phyloP scores from a whole-genome alignment of 2,113 vertebrate genomes.

The Channa argus region DNA sequence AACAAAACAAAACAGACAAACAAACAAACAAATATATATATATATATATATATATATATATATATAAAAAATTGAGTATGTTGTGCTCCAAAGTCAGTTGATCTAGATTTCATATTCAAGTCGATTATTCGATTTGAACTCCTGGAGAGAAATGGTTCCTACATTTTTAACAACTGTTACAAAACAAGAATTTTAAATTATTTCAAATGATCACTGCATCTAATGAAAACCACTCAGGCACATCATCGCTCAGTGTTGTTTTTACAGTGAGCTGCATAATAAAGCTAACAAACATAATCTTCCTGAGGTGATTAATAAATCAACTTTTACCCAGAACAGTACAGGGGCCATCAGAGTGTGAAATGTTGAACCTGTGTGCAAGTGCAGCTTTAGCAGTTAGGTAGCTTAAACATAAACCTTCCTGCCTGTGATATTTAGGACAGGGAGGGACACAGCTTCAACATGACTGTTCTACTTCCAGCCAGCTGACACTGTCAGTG shows the following conservation, averaged over 20 bases:
- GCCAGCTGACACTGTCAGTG: constrained; percentile 57
- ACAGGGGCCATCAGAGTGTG: constrained; percentile 14
- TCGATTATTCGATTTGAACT: not conserved
- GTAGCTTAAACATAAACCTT: constrained; percentile 64
- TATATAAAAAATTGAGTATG: too few species aligned
- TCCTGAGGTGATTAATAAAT: constrained; percentile 19
- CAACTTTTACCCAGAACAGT: constrained; percentile 20
- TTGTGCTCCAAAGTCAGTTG: not conserved
- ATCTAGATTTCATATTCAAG: not conserved
- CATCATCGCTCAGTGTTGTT: not conserved
- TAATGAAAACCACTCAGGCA: not conserved
- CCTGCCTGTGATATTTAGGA: constrained; percentile 11
- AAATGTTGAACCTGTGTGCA: constrained; percentile 43
- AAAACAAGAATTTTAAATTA: not conserved
- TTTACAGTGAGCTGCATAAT: not conserved
- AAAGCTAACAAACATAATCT: constrained; percentile 3
- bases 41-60: too few species aligned
- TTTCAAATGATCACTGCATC: not conserved
- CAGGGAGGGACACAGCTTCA: not conserved
- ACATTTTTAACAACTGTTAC: not conserved
- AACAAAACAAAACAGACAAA: too few species aligned
- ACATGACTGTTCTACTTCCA: constrained; percentile 50
- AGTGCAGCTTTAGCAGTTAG: constrained; percentile 39
- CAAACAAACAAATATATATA: too few species aligned
- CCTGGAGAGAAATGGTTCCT: not conserved